Evolutionary conservation across 1,140 invertebrate genomes (phyloP).

Genomic region (Caenorhabditis tropicalis): DNA sequence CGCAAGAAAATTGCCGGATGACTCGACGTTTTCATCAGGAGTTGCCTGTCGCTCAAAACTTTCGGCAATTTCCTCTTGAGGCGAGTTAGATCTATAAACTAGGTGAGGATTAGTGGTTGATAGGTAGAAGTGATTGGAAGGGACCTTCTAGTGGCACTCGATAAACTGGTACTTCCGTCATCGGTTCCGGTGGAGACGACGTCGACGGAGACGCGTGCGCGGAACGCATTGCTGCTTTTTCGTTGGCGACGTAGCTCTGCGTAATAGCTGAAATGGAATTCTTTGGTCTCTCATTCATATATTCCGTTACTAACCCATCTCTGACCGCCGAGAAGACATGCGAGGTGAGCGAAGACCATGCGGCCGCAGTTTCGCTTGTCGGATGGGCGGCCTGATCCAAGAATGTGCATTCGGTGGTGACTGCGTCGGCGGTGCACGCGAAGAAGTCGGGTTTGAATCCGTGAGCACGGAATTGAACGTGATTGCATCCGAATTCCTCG

Average conservation of each 20-base stretch:
- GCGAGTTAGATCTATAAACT: conserved; percentile 22
- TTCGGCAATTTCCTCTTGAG: conserved; percentile 5
- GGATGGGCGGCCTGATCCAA: conserved; percentile 57
- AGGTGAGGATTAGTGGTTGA: not conserved
- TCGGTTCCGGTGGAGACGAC: conserved; percentile 39
- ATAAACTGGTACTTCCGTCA: conserved; percentile 16
- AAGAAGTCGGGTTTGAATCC: conserved; percentile 69
- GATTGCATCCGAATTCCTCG: conserved; percentile 59
- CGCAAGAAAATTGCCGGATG: conserved; percentile 41
- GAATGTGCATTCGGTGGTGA: conserved; percentile 66
- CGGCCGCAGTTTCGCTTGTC: conserved; percentile 53
- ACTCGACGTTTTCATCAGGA: not conserved
- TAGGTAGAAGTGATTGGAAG: not conserved
- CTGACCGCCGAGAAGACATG: conserved; percentile 53
- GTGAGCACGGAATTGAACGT: conserved; percentile 57
- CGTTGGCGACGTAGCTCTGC: conserved; percentile 46
- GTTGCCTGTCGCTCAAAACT: not conserved
- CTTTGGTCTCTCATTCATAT: too few species aligned
- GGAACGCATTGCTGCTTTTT: conserved; percentile 50
- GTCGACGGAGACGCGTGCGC: conserved; percentile 35
- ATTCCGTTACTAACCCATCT: conserved; percentile 18
- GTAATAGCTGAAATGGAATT: conserved; percentile 48
- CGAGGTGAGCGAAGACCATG: conserved; percentile 50
- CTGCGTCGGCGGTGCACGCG: conserved; percentile 59
- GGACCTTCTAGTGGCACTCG: conserved; percentile 28